Evolutionary conservation across 2,113 vertebrate species (phyloP), one percentile per base, ranked within the genome.

Genomic region (Garra rufa): DNA sequence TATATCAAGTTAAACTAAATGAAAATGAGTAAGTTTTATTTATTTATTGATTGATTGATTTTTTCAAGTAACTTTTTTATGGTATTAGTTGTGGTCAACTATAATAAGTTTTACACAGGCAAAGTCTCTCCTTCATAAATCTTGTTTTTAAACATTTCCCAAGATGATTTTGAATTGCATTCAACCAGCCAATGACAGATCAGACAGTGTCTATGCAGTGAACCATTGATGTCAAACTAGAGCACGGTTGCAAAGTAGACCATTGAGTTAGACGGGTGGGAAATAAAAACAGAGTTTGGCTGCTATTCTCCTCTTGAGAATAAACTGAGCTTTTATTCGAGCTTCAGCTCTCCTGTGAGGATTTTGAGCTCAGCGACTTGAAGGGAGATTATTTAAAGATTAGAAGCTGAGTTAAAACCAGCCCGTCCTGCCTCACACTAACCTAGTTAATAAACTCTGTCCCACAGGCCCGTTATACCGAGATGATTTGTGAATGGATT

Each of bases 341-440:
- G 75, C 26, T 85, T 38, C 19, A 63, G 43, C 30, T 63, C 69
- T 70, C 76, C 67, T 63, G 17, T 59, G 83, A 63, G 67, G 67
- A 55, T 78, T 80, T 17, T 21, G 34, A 38, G 21, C 41, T 61
- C 57, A 73, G 41, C 19, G 55, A 85, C 65, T 81, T 52, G 26
- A 48, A 46, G 46, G 28, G 52, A 73, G 38, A 81, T 85, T 85
- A 73, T 85, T 85, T 81, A 74, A 63, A 80, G 83, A 85, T 24
- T n/a, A 38, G 48, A 81, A 30, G 61, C 48, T 9, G 34, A 61
- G 44, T 28, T 71, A n/a, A 88, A 88, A 81, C 70, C 85, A 90
- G 73, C 48, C 81, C 61, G 89, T 87, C 92, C 91, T 89, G 91
- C 86, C 91, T 93, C 91, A 21, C 52, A 28, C 73, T 90, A 91